These are phyloP conservation scores for Oreamnos americanus DNA, from an alignment of 2,113 vertebrate genomes.

Conservation along the genomic window DNA sequence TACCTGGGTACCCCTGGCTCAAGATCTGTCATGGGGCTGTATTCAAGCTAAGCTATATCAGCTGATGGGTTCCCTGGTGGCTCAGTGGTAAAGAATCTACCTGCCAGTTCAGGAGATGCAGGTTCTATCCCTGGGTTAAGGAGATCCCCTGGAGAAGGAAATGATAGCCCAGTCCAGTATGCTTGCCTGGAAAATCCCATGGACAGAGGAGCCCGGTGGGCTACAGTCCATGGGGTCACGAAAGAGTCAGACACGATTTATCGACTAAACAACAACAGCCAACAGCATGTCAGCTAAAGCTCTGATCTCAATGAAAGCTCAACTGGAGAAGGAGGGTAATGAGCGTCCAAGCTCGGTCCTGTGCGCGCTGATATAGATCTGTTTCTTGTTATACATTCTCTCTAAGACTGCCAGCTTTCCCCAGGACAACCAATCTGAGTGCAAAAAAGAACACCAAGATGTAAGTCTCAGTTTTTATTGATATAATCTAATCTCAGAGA, in stretches of 20 bases:
- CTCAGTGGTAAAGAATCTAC: background rate
- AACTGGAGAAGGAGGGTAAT: background rate
- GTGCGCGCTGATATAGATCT: background rate
- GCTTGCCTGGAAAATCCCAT: background rate
- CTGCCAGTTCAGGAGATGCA: background rate
- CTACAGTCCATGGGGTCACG: background rate
- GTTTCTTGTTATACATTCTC: background rate
- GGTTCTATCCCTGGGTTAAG: background rate
- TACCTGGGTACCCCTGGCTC: background rate
- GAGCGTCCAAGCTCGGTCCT: background rate
- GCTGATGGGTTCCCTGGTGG: background rate
- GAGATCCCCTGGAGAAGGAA: background rate
- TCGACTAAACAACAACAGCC: background rate
- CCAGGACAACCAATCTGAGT: background rate
- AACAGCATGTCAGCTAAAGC: background rate
- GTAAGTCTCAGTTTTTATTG: background rate
- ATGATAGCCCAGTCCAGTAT: background rate
- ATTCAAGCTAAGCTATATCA: background rate
- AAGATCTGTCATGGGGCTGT: background rate
- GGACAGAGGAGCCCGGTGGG: background rate
- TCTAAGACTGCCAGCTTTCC: background rate
- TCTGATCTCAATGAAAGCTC: background rate
- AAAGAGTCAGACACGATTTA: rapidly evolving
- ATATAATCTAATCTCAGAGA: background rate
- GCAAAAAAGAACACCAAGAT: background rate